Conservation (phyloP, 2,797 vertebrate species). For the Coluber constrictor region DNA sequence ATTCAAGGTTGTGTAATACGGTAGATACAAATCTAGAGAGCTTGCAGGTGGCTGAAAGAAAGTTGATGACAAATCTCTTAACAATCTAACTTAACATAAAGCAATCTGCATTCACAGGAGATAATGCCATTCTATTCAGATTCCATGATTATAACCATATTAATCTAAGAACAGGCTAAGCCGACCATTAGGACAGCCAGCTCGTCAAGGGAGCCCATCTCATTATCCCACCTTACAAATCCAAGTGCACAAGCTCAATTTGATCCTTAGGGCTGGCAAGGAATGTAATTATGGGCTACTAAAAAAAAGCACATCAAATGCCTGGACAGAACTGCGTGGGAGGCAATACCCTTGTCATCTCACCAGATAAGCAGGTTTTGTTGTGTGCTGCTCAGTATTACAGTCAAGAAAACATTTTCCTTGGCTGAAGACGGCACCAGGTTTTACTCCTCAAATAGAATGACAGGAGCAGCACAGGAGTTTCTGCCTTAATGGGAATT, state of each 20-base stretch:
- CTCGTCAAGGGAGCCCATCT: constrained; percentile 7
- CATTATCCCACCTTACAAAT: constrained; percentile 31
- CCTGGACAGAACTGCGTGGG: constrained; percentile 42
- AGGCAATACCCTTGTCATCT: constrained; percentile 49
- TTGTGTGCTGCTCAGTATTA: constrained; percentile 38
- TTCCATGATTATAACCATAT: constrained; percentile 16
- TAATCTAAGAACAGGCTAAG: constrained; percentile 22
- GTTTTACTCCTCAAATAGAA: constrained; percentile 43
- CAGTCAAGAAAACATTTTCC: constrained; percentile 29
- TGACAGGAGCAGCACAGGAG: constrained; percentile 32
- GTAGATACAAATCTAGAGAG: neutral
- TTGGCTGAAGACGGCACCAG: constrained; percentile 31
- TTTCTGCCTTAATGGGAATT: constrained; percentile 52
- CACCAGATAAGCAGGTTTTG: constrained; percentile 41
- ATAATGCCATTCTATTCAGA: constrained; percentile 21
- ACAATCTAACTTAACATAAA: constrained; percentile 13
- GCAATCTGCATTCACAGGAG: constrained; percentile 1
- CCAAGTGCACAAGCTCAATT: constrained; percentile 26
- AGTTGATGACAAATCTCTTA: constrained; percentile 15
- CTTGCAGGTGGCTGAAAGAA: constrained; percentile 9
- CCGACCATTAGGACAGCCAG: neutral
- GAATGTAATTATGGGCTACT: constrained; percentile 36
- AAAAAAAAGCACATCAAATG: constrained; percentile 39
- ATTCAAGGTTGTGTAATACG: neutral
- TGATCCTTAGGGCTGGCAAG: constrained; percentile 38